Evolutionary conservation across 2,888 invertebrate species (phyloP).

Genomic region (Ophion obscuratus): DNA sequence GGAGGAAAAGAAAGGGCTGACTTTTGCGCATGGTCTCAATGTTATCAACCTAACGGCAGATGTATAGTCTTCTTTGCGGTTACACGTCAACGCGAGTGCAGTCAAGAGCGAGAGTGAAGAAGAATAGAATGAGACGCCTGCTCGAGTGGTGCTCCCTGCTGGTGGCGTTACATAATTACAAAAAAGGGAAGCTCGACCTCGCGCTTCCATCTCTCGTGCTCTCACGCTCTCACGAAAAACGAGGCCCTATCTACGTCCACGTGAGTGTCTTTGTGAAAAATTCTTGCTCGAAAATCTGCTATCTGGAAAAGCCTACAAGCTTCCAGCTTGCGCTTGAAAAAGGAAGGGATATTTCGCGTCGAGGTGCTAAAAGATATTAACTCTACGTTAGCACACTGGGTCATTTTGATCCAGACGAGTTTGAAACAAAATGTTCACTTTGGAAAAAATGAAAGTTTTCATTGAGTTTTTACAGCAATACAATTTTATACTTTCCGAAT

Average conservation of each 20-base stretch:
- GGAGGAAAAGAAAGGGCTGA: slow-evolving; percentile 59
- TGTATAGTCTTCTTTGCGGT: slow-evolving; percentile 70
- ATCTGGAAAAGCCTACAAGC: background rate
- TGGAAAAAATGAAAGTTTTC: too few species aligned
- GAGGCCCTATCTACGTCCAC: slow-evolving; percentile 38
- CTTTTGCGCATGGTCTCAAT: slow-evolving; percentile 70
- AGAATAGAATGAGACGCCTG: slow-evolving; percentile 46
- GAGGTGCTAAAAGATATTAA: too few species aligned
- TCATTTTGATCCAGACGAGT: too few species aligned
- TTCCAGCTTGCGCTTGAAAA: background rate
- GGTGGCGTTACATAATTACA: slow-evolving; percentile 75
- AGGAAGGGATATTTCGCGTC: background rate
- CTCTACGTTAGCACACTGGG: too few species aligned
- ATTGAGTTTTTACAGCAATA: too few species aligned
- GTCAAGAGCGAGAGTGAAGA: slow-evolving; percentile 66
- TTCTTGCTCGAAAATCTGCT: slow-evolving; percentile 52
- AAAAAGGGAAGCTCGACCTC: slow-evolving; percentile 15
- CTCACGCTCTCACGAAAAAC: slow-evolving; percentile 6
- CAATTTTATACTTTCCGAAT: too few species aligned
- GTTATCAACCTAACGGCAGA: slow-evolving; percentile 78
- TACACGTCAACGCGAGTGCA: slow-evolving; percentile 63
- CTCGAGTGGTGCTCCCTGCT: slow-evolving; percentile 28
- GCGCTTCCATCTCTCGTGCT: background rate
- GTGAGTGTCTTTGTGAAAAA: slow-evolving; percentile 56
- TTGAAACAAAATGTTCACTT: too few species aligned